Evolutionary conservation across 2,113 vertebrate genomes (phyloP), one percentile per base, ranked within the genome.

Genomic region (Channa maculata): DNA sequence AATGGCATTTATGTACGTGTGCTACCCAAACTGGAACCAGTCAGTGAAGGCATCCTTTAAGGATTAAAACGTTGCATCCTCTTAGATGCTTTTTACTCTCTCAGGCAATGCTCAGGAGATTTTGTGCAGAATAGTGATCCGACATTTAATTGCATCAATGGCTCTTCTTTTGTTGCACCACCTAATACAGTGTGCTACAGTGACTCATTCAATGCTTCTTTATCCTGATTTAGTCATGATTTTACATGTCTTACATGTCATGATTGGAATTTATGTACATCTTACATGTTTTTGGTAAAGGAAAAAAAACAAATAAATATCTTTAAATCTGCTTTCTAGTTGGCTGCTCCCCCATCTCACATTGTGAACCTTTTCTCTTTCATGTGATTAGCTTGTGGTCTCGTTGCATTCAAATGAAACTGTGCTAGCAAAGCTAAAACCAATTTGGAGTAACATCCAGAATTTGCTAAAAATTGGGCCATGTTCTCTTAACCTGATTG

Each of bases 111-210:
- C n/a, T n/a, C 71, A 24, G 46, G 36, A 64, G 34, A 70, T 5
- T 38, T 63, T 36, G 3, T 50, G 24, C 64, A 62, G 8, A 43
- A 64, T 37, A 1, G 51, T 51, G 46, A 52, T 55, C 46, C 37
- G 48, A 43, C 34, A 78, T 67, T 65, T 49, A 50, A 63, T 45
- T 71, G 39, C 11, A 59, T 64, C 33, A 12, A 8, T 39, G 12
- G 8, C 34, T 6, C 12, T 41, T 46, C 13, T 59, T 3, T 61
- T 66, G 49, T 36, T 75, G 37, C 34, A 43, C 13, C 41, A 48
- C 5, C 36, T 37, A 38, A 44, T 58, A 49, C 15, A 55, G 6
- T 8, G 44, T 71, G 6, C n/a, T 36, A 8, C 11, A 66, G 12
- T 52, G n/a, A 61, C 12, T 51, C 33, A 68, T 44, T n/a, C 12